Conservation (phyloP, 2,888 invertebrate species). For the Hyles lineata region DNA sequence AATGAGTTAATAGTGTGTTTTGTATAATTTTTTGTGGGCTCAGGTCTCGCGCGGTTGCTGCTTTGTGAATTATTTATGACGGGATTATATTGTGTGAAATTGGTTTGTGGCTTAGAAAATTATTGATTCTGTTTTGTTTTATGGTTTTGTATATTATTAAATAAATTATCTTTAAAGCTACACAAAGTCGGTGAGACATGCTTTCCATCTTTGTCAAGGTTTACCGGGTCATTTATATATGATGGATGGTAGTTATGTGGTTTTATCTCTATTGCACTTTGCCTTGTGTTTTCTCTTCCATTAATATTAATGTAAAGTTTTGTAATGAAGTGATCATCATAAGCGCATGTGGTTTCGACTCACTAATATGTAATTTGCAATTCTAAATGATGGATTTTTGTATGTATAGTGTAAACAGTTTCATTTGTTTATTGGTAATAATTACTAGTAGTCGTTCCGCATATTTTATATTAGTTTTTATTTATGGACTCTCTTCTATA, state of each 20-base stretch:
- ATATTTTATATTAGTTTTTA: too few species aligned
- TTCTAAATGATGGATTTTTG: not conserved
- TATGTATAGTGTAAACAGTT: too few species aligned
- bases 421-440: too few species aligned
- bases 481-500: too few species aligned
- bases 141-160: too few species aligned
- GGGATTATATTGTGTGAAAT: not conserved
- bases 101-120: not conserved
- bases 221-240: not conserved
- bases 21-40: not conserved
- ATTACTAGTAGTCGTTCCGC: too few species aligned
- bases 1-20: slow-evolving; percentile 14
- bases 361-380: not conserved
- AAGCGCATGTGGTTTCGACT: not conserved
- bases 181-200: not conserved
- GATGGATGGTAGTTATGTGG: not conserved
- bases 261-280: not conserved
- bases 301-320: not conserved
- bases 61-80: slow-evolving; percentile 9
- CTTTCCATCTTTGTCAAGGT: not conserved
- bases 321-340: not conserved
- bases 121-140: too few species aligned
- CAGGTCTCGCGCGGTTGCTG: not conserved
- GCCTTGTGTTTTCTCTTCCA: not conserved
- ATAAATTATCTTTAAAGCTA: not conserved